phyloP scores from a whole-genome alignment of 1,140 invertebrate genomes.

The Scaptodrosophila lebanonensis region DNA sequence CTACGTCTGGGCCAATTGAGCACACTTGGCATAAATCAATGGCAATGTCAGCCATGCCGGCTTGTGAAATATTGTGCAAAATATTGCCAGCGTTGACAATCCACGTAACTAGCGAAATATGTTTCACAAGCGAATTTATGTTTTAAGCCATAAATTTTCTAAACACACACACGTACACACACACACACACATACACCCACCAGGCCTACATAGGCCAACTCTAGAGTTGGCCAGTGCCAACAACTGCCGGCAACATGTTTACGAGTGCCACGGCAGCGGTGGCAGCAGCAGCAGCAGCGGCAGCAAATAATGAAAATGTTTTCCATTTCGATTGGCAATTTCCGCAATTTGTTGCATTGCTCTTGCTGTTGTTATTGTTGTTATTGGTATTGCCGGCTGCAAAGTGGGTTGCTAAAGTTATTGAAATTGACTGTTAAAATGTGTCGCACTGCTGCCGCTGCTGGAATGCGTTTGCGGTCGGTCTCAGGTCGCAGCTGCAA shows the following conservation, averaged over 20 bases:
- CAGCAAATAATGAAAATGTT: slow-evolving; percentile 74
- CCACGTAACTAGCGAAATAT: slow-evolving; percentile 53
- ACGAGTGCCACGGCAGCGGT: slow-evolving; percentile 33
- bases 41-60: slow-evolving; percentile 44
- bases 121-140: slow-evolving; percentile 62
- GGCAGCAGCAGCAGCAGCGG: slow-evolving; percentile 30
- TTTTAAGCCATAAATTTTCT: slow-evolving; percentile 55
- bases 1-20: slow-evolving; percentile 11
- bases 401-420: slow-evolving; percentile 46
- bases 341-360: slow-evolving; percentile 66
- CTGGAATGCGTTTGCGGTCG: slow-evolving; percentile 10
- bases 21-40: slow-evolving; percentile 59
- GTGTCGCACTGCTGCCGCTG: slow-evolving; percentile 33
- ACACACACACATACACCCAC: slow-evolving; percentile 12
- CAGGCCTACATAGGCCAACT: slow-evolving; percentile 14
- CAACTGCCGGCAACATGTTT: slow-evolving; percentile 55
- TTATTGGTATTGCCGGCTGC: slow-evolving; percentile 1
- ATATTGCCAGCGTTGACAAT: slow-evolving; percentile 59
- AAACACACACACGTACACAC: slow-evolving; percentile 6
- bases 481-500: slow-evolving; percentile 26
- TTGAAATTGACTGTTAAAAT: slow-evolving; percentile 62
- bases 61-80: slow-evolving; percentile 29
- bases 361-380: slow-evolving; percentile 25
- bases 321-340: slow-evolving; percentile 76
- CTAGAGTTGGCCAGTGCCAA: slow-evolving; percentile 10